These are phyloP conservation scores for Smittia sp. DNA, from an alignment of 2,888 invertebrate species.

Conservation along the genomic window DNA sequence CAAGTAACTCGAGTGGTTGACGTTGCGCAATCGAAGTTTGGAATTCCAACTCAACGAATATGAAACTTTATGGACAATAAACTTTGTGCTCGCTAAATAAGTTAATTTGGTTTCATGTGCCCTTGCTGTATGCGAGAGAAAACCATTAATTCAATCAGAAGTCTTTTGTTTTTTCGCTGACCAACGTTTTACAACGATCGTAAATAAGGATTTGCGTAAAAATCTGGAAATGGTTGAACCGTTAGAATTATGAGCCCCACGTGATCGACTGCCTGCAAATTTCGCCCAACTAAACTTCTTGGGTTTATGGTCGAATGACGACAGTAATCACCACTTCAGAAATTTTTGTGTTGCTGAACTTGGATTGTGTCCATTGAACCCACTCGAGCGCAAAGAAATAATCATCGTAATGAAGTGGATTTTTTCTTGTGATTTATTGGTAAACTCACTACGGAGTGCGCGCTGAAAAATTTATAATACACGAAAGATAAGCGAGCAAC, in stretches of 20 bases:
- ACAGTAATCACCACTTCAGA: conserved; percentile 9
- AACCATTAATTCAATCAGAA: neutral
- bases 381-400: neutral
- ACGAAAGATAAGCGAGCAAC: neutral
- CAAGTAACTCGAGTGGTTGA: neutral
- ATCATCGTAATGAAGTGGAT: neutral
- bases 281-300: neutral
- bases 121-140: neutral
- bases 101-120: neutral
- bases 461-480: neutral
- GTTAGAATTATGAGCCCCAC: too few species aligned
- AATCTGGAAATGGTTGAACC: too few species aligned
- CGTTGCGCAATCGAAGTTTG: neutral
- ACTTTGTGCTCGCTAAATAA: neutral
- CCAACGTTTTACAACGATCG: too few species aligned
- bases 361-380: conserved; percentile 17
- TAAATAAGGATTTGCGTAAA: too few species aligned
- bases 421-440: conserved; percentile 22
- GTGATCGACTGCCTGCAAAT: neutral
- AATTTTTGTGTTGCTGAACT: too few species aligned
- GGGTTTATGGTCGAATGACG: neutral
- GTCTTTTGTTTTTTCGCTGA: neutral
- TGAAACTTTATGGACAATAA: neutral
- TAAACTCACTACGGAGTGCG: neutral
- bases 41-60: neutral